These are phyloP conservation scores for Bradypodion ventrale DNA, from an alignment of 2,797 vertebrate species.

Conservation along the genomic window DNA sequence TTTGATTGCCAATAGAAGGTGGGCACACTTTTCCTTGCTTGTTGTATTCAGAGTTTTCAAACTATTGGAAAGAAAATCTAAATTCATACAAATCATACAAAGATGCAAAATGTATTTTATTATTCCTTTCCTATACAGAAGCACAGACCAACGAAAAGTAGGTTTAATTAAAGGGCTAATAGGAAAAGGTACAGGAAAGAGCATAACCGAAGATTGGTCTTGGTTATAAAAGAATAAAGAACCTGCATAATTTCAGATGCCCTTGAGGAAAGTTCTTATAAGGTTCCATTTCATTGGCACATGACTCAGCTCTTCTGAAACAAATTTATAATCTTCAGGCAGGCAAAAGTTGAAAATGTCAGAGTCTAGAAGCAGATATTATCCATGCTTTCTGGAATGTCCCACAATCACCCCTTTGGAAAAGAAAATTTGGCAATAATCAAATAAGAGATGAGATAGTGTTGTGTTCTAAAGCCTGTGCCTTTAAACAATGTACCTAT, in stretches of 20 bases:
- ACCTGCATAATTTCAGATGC: not conserved
- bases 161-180: not conserved
- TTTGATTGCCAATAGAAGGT: too few relatives aligned
- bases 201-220: not conserved
- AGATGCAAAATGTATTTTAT: too few relatives aligned
- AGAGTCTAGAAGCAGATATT: not conserved
- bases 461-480: too few relatives aligned
- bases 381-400: not conserved
- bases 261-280: not conserved
- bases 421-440: not conserved
- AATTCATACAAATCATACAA: too few relatives aligned
- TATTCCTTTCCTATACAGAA: too few relatives aligned
- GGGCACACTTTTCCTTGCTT: too few relatives aligned
- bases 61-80: too few relatives aligned
- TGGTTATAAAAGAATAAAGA: not conserved
- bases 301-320: not conserved
- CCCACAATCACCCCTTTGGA: not conserved
- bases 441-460: not conserved
- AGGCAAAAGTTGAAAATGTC: not conserved
- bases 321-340: conserved; percentile 5
- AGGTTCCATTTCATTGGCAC: not conserved
- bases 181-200: not conserved
- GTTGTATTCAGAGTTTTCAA: too few relatives aligned
- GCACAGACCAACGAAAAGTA: not conserved
- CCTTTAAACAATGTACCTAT: too few relatives aligned